Conservation (phyloP, 2,797 vertebrate genomes). For the Gallinago solitaria region DNA sequence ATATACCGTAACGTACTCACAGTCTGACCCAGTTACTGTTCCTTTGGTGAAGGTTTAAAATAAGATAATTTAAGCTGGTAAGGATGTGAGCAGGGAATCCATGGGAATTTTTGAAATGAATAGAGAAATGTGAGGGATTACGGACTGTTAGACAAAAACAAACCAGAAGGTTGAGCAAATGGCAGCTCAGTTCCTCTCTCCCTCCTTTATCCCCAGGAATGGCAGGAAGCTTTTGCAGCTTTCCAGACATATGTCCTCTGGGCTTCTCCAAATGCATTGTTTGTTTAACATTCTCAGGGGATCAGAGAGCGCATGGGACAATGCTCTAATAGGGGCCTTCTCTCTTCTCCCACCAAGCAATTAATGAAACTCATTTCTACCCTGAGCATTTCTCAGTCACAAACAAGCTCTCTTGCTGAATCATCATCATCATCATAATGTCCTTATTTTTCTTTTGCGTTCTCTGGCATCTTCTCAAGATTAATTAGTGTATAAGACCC, state of each 20-base stretch:
- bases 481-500: slow-evolving; percentile 1
- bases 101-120: slow-evolving; percentile 8
- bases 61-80: background rate
- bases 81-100: background rate
- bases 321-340: slow-evolving; percentile 6
- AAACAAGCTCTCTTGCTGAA: slow-evolving; percentile 48
- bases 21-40: background rate
- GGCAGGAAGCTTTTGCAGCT: slow-evolving; percentile 6
- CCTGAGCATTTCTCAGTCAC: slow-evolving; percentile 20
- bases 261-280: slow-evolving; percentile 24
- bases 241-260: slow-evolving; percentile 26
- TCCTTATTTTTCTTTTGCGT: background rate
- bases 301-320: slow-evolving; percentile 25
- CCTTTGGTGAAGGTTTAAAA: background rate
- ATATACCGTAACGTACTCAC: background rate
- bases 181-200: background rate
- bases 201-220: background rate
- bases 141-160: background rate
- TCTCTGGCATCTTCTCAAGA: slow-evolving; percentile 19
- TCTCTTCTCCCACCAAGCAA: slow-evolving; percentile 40
- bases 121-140: slow-evolving; percentile 22
- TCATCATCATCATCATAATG: slow-evolving; percentile 37
- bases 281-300: slow-evolving; percentile 21
- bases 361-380: slow-evolving; percentile 54
- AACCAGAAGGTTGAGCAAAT: slow-evolving; percentile 35